phyloP scores from a whole-genome alignment of 2,797 vertebrate genomes.

The Carcharodon carcharias region DNA sequence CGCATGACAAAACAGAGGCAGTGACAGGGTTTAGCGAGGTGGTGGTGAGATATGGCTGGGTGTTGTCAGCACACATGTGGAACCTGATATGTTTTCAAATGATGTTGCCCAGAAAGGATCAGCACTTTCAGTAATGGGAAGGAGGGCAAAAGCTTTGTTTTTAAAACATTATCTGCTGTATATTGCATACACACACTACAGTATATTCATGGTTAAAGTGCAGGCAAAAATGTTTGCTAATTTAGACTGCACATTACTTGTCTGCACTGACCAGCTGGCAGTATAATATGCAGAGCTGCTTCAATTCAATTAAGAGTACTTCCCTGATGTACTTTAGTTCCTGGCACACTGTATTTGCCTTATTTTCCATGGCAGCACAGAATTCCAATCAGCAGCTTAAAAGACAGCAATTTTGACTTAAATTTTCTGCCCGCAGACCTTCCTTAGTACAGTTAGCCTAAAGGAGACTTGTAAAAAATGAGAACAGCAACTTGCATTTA shows the following conservation, averaged over 20 bases:
- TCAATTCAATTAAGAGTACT: neutral
- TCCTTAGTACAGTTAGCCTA: neutral
- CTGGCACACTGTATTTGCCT: neutral
- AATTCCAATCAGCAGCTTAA: neutral
- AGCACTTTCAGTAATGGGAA: neutral
- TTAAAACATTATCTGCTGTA: neutral
- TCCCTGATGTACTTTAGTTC: neutral
- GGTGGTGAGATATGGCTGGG: neutral
- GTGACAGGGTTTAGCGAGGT: neutral
- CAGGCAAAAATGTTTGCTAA: neutral
- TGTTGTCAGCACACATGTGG: neutral
- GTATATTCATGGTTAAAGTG: neutral
- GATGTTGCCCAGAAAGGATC: neutral
- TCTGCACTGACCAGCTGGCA: neutral
- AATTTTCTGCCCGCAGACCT: neutral
- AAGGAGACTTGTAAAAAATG: neutral
- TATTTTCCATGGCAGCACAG: neutral
- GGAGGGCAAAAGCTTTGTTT: neutral
- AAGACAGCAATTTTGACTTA: neutral
- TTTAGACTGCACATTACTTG: neutral
- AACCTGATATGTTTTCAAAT: neutral
- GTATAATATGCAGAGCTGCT: neutral
- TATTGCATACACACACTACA: neutral
- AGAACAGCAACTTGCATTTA: neutral
- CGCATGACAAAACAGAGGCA: too few species aligned